Evolutionary conservation across 2,113 vertebrate species (phyloP), one percentile per base, ranked within the genome.

Genomic region (Scatophagus argus): DNA sequence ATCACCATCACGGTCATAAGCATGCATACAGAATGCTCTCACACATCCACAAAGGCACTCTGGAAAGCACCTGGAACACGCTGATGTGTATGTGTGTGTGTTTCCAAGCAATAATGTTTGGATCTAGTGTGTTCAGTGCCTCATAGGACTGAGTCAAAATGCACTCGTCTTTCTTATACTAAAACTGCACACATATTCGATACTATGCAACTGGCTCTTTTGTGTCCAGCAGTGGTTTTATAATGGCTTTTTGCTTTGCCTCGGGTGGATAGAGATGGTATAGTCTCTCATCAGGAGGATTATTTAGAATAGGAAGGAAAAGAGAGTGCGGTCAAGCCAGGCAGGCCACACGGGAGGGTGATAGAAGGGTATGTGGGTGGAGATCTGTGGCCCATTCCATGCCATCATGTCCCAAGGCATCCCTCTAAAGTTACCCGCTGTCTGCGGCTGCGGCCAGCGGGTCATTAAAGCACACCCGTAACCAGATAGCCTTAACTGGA

Each of bases 361-460:
- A 56, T 64, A 55, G 43, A 61, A 31, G 63, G 23, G 44, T 49
- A 31, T 41, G 52, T 51, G 72, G 44, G 56, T 63, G 49, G 65
- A 44, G 46, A 47, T 54, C 27, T 49, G 73, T 41, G 65, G 59
- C 67, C 80, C 76, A 32, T 49, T 84, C 79, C 25, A 52, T 87
- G 80, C 62, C 17, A 70, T 65, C 29, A 8, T 79, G 85, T 74
- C 82, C 87, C 77, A 58, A 59, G 70, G 64, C 6, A 14, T 54
- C 49, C 43, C 85, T 85, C 86, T 88, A 71, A 88, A 85, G 84
- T 92, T 88, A 87, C 90, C 65, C 74, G 31, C 64, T 73, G 82
- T 84, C 83, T 83, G 72, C 77, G 69, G 44, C 82, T 65, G 75
- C 11, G 46, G 72, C 72, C 75, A 41, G 71, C 52, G 17, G 61